Evolutionary conservation across 1,140 invertebrate genomes (phyloP), one percentile per base, ranked within the genome.

Genomic region (Apis dorsata): DNA sequence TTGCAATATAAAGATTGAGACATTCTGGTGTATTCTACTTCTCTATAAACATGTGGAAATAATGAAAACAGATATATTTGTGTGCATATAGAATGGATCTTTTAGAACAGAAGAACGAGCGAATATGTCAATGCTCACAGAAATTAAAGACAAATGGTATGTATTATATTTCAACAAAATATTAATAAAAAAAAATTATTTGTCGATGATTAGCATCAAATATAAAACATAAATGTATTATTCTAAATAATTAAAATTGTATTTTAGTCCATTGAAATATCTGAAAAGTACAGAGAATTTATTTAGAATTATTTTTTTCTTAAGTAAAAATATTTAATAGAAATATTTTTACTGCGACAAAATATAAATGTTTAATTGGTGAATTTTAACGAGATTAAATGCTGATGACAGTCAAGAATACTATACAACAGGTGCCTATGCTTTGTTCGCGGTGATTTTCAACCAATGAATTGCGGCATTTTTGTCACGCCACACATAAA

Each of bases 351-450:
- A 68, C 17, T 17, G 1, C 12, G 49, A 51, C 19, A 7, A 69
- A 49, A 69, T n/a, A 17, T 3, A 44, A n/a, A 24, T 15, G 12
- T 70, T 55, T 28, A 17, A 19, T 55, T 13, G 8, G 5, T 0
- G n/a, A 65, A 74, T 65, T 49, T 59, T 7, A 15, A 69, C 12
- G 51, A 70, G n/a, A 34, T 77, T 24, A 44, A 69, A 77, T 69
- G 24, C 21, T 28, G 28, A 59, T 83, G 79, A 85, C 84, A 79
- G 75, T 86, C 9, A 57, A 79, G 21, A 68, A 73, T 72, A 59
- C 34, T 24, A 79, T 44, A 77, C 82, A 88, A 88, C 82, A 88
- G 81, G 78, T 84, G 79, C 75, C 75, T 78, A 79, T 12, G 68
- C 76, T 84, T 81, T 69, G 70, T 75, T 66, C 69, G 55, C 70